phyloP scores from a whole-genome alignment of 2,888 invertebrate genomes.

The Hedychridium roseum region DNA sequence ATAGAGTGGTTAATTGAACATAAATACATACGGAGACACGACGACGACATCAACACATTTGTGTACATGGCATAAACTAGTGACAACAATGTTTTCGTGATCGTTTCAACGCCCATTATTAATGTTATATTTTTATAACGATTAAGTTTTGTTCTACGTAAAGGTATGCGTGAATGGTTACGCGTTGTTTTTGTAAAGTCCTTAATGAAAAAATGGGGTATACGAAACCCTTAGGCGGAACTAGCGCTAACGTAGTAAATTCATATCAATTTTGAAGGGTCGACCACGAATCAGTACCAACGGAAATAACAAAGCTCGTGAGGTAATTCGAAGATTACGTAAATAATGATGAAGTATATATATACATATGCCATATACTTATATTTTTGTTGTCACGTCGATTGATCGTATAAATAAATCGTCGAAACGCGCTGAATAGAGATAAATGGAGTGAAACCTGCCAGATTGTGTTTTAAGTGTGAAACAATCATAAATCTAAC shows the following conservation, averaged over 20 bases:
- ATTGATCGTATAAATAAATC: too few species aligned
- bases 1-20: slow-evolving; percentile 99
- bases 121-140: slow-evolving; percentile 58
- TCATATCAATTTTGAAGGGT: slow-evolving; percentile 19
- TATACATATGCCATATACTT: too few species aligned
- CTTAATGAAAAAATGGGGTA: slow-evolving; percentile 7
- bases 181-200: slow-evolving; percentile 20
- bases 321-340: too few species aligned
- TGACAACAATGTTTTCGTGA: slow-evolving; percentile 35
- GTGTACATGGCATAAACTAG: slow-evolving; percentile 90
- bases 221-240: neutral
- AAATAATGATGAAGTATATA: slow-evolving; percentile 11
- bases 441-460: too few species aligned
- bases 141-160: slow-evolving; percentile 33
- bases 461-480: too few species aligned
- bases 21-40: slow-evolving; percentile 96
- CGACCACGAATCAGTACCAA: too few species aligned
- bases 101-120: slow-evolving; percentile 39
- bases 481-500: too few species aligned
- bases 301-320: too few species aligned
- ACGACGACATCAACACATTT: slow-evolving; percentile 97
- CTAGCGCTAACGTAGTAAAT: neutral
- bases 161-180: slow-evolving; percentile 29
- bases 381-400: neutral
- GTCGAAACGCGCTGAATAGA: too few species aligned